These are phyloP conservation scores for Aphidoletes aphidimyza DNA, from an alignment of 2,888 invertebrate species.

Conservation along the genomic window DNA sequence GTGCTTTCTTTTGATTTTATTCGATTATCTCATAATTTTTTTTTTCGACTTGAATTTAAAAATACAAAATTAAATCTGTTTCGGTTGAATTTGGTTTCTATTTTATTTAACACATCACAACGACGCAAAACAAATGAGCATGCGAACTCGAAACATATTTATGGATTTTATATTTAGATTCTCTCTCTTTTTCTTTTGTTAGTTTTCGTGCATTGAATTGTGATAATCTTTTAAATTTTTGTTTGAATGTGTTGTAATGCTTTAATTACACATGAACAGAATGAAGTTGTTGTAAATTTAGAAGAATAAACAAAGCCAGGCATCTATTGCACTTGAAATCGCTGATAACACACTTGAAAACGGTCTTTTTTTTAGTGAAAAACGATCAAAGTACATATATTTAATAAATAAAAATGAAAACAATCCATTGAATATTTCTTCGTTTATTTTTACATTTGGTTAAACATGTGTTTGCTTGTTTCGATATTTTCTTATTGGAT, in stretches of 20 bases:
- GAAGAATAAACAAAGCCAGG: background rate
- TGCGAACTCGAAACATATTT: background rate
- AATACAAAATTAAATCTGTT: no score
- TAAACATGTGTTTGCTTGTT: background rate
- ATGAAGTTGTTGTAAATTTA: background rate
- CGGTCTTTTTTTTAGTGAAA: background rate
- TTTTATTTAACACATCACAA: background rate
- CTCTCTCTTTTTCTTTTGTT: background rate
- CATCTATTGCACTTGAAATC: constrained; percentile 14
- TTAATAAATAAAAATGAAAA: constrained; percentile 9
- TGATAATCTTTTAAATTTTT: background rate
- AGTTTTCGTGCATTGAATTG: constrained; percentile 16
- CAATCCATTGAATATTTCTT: background rate
- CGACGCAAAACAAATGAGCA: no score
- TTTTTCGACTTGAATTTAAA: no score
- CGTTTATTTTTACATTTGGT: no score
- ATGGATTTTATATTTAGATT: background rate
- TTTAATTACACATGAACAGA: background rate
- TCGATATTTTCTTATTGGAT: no score
- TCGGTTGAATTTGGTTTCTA: background rate
- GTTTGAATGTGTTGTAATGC: background rate
- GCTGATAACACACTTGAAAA: background rate
- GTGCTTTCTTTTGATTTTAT: background rate
- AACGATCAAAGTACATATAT: background rate
- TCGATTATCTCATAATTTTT: no score